These are phyloP conservation scores for Manacus vitellinus DNA, from an alignment of 2,113 vertebrate genomes.

Conservation along the genomic window DNA sequence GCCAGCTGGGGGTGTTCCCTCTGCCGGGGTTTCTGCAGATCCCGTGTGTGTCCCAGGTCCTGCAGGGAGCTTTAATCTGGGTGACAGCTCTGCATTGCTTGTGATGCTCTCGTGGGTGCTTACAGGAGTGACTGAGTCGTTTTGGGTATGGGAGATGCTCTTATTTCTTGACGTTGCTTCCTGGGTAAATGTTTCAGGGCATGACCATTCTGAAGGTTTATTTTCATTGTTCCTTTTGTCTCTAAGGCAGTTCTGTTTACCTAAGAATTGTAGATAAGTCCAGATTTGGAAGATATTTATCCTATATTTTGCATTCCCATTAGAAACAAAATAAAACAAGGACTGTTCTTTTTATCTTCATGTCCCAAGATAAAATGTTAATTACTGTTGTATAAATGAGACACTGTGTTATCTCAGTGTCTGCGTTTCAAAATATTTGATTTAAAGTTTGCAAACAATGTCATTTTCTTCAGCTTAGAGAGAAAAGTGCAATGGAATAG, in stretches of 20 bases:
- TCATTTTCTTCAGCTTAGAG: not conserved
- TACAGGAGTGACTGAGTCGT: not conserved
- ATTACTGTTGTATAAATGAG: not conserved
- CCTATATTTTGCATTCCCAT: not conserved
- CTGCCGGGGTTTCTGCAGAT: rapidly evolving
- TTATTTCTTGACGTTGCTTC: not conserved
- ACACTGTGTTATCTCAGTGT: not conserved
- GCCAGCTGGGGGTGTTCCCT: not conserved
- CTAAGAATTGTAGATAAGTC: not conserved
- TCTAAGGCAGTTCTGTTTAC: not conserved
- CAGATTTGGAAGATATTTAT: not conserved
- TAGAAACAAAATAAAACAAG: not conserved
- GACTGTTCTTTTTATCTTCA: not conserved
- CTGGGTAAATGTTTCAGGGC: not conserved
- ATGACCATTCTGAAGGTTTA: not conserved
- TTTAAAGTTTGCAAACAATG: not conserved
- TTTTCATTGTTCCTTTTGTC: not conserved
- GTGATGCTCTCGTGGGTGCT: not conserved
- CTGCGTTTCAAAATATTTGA: not conserved
- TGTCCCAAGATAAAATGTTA: not conserved
- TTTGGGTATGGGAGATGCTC: not conserved
- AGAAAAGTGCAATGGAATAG: not conserved
- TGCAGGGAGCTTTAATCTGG: not conserved
- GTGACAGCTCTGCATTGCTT: not conserved
- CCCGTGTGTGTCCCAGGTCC: not conserved